phyloP scores from a whole-genome alignment of 2,113 vertebrate genomes.

The Amblyopsis rosae region DNA sequence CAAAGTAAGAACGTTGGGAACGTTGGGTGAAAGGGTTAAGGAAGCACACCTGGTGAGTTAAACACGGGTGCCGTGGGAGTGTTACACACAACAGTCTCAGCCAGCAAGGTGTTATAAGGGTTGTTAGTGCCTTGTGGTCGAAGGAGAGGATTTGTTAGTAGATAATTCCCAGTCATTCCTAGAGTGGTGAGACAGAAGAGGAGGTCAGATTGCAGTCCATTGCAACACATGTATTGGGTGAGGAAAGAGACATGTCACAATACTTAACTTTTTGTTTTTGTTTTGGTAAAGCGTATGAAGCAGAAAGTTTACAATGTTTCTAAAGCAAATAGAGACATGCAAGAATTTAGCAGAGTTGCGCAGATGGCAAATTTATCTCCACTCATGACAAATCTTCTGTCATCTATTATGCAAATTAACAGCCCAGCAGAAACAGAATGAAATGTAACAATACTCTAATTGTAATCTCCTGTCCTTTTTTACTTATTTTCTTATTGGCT shows the following conservation, averaged over 20 bases:
- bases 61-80: conserved; percentile 98
- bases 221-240: conserved; percentile 25
- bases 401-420: conserved; percentile 8
- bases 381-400: not conserved
- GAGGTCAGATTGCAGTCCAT: conserved; percentile 45
- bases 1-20: conserved; percentile 34
- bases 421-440: not conserved
- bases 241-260: conserved; percentile 14
- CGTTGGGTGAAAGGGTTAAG: conserved; percentile 73
- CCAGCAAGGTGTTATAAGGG: conserved; percentile 99
- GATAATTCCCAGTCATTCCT: conserved; percentile 99
- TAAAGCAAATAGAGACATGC: not conserved
- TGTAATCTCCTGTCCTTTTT: not conserved
- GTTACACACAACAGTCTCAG: conserved; percentile 99
- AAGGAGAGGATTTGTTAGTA: conserved; percentile 99
- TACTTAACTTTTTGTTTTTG: no score
- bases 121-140: conserved; percentile 99
- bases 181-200: conserved; percentile 89
- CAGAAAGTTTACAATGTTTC: not conserved
- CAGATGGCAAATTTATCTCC: not conserved
- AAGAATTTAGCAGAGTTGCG: not conserved
- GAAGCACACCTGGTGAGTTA: conserved; percentile 99
- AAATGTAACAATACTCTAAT: not conserved
- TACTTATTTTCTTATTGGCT: not conserved
- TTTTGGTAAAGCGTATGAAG: conserved; percentile 4